Base-by-base conservation (phyloP, 2,888 invertebrate genomes). In the Cerceris ruficornis region DNA sequence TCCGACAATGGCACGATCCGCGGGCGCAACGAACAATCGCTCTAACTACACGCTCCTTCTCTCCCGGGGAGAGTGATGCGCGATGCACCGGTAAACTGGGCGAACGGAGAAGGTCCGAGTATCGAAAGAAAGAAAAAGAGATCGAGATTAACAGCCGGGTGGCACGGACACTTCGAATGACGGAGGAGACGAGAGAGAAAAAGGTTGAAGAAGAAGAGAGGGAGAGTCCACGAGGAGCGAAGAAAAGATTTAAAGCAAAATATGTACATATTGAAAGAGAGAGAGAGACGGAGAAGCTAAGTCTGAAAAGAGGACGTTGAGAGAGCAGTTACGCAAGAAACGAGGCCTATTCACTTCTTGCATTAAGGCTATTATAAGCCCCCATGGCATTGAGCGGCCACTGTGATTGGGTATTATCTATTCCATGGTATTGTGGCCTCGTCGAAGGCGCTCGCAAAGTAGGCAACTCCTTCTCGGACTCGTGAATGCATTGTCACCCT, bases 351-450 rank as follows among this genome's bases (percentile, higher is more conserved):
- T 89, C 89, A 88, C 69, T 64, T 58, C 65, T 82, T 83, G 84
- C 86, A 89, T 89, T 88, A 88, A 83, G 80, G 81, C 88, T 83
- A 87, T 89, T 89, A 89, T 87, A 77, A 77, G 15, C 75, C 66
- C 58, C 78, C 65, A 70, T 75, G 83, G 86, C 85, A 86, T 84
- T 81, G 84, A 83, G 78, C 80, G 69, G 62, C 73, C 76, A 58
- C 80, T 83, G 84, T 88, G 88, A 88, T 89, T 88, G 88, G 84
- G 84, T 85, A 89, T 89, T 89, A 89, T 89, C 88, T 87, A 88
- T 87, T 86, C 81, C 74, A 61, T 43, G 77, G 72, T 75, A 86
- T 87, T 86, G 85, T 85, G 65, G 6, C 50, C 13, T 11, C 15
- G 42, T 17, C 41, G 57, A 70, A 74, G 14, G 28, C 28, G 62